A percentile compares a stretch with the other conserved stretches of the same genome.
Evolutionary conservation across 2,797 vertebrate genomes (phyloP).

Genomic region (Hippocampus kuda): DNA sequence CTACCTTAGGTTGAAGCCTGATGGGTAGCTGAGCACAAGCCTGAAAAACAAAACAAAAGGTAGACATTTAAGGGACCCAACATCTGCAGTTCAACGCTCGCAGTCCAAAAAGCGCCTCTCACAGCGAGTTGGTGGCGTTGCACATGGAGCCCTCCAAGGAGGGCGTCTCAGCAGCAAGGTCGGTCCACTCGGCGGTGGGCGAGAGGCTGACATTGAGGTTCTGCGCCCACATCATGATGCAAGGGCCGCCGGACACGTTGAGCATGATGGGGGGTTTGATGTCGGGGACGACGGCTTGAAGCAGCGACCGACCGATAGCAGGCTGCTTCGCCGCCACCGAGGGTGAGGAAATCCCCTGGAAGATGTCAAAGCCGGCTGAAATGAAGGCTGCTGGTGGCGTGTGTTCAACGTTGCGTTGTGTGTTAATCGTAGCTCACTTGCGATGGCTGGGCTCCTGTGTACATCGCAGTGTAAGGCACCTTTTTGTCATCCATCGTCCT

Average conservation of each 20-base stretch:
- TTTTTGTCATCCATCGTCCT: slow-evolving; percentile 62
- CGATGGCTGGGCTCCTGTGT: slow-evolving; percentile 77
- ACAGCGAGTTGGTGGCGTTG: slow-evolving; percentile 55
- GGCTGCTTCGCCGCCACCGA: slow-evolving; percentile 23
- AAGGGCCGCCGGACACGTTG: slow-evolving; percentile 41
- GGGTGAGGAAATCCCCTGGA: slow-evolving; percentile 53
- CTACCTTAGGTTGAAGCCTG: slow-evolving; percentile 44
- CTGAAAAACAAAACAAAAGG: slow-evolving; percentile 37
- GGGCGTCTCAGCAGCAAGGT: slow-evolving; percentile 52
- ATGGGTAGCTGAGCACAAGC: slow-evolving; percentile 57
- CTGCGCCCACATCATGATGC: slow-evolving; percentile 81
- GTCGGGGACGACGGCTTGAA: slow-evolving; percentile 34
- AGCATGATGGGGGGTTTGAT: slow-evolving; percentile 64
- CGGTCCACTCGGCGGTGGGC: slow-evolving; percentile 5
- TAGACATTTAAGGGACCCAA: not conserved
- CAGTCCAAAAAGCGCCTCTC: slow-evolving; percentile 26
- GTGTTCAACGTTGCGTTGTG: not conserved
- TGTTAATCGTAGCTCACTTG: slow-evolving; percentile 55
- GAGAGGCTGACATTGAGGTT: slow-evolving; percentile 58
- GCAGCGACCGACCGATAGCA: slow-evolving; percentile 67
- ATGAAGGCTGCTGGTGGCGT: not conserved
- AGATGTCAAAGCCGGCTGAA: not conserved
- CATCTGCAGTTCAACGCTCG: not conserved
- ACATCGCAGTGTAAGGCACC: slow-evolving; percentile 72
- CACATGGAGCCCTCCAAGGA: slow-evolving; percentile 59